Base-by-base conservation (phyloP, 2,797 vertebrate species). In the Gymnothorax javanicus region DNA sequence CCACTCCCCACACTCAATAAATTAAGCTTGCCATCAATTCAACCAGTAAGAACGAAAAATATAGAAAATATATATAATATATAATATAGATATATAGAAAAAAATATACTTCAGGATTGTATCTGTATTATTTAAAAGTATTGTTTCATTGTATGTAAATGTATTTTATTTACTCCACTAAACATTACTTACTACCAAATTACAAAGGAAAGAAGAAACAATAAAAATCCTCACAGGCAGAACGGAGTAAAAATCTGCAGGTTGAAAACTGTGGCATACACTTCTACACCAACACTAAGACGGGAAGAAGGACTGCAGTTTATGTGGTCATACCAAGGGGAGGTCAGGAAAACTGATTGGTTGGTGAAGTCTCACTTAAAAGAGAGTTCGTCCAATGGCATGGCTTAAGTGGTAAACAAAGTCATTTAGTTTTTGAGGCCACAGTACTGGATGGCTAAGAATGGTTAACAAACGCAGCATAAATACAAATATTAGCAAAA, bases 91-190 rank as follows among this genome's bases (percentile, higher is more conserved):
- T 91, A 91, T 60, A 84, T 15, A 94, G 92, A 93, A 95, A 94
- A 95, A 93, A 90, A 94, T 92, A 95, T 90, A 95, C 94, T 96
- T 94, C 92, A 91, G 94, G 95, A 95, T 88, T 85, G 89, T 43
- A 93, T 92, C 92, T 92, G 58, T 69, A 86, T 84, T 56, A 81
- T 93, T 96, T 95, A 95, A 93, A 96, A 93, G 94, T 93, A 94
- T 93, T 93, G 94, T 89, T 86, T 77, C 90, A 91, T 89, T 90
- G 91, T 90, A 90, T 90, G 52, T 91, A 88, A 89, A 23, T 88
- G 89, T 88, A 90, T 89, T 87, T 84, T 64, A 56, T 84, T 84
- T 84, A 90, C 91, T 91, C 93, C 85, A 91, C 94, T 92, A 91
- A 93, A 94, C 93, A 94, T 92, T 94, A 95, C 93, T 93, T 94